These are phyloP conservation scores for Microtus pennsylvanicus DNA, from an alignment of 2,113 vertebrate genomes.

Conservation along the genomic window DNA sequence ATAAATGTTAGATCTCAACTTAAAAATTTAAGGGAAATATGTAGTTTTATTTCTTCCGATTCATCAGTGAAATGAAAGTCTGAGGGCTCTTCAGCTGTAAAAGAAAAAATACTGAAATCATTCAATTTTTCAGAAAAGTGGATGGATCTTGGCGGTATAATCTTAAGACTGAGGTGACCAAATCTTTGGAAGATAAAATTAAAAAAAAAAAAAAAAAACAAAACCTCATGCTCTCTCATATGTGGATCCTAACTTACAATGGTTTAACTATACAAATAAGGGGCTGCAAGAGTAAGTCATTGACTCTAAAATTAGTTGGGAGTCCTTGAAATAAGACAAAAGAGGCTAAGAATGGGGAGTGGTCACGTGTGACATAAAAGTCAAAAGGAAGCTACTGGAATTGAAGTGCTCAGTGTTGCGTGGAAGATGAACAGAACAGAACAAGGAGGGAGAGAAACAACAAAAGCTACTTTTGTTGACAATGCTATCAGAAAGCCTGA, in stretches of 20 bases:
- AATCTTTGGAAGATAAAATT: background rate
- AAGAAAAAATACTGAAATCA: background rate
- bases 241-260: background rate
- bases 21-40: background rate
- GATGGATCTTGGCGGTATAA: background rate
- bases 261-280: background rate
- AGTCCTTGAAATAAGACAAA: background rate
- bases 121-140: background rate
- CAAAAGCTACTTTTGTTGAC: background rate
- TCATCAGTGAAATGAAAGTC: background rate
- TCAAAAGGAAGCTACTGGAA: background rate
- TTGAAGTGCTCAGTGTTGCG: too few species aligned
- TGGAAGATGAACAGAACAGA: background rate
- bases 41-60: slow-evolving; percentile 2
- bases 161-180: background rate
- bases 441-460: background rate
- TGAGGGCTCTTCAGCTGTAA: background rate
- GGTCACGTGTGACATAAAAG: background rate
- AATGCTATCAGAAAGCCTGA: background rate
- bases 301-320: too few species aligned
- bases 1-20: background rate
- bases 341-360: background rate
- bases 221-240: background rate
- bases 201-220: background rate
- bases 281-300: background rate